These are phyloP conservation scores for Ophioninae sp. DNA, from an alignment of 2,888 invertebrate genomes.

Conservation along the genomic window DNA sequence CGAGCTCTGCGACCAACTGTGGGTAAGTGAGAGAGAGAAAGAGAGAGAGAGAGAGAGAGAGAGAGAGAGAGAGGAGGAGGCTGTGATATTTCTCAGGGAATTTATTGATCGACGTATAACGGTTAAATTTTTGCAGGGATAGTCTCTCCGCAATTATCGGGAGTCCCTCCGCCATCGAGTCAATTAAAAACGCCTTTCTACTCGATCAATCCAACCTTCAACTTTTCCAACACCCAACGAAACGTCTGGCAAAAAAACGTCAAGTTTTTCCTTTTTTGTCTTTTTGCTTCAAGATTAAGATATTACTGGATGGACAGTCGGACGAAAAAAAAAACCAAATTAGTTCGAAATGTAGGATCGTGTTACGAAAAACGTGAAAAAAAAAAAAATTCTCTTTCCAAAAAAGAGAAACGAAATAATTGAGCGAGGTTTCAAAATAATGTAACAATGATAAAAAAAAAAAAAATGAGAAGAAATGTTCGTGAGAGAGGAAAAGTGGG, in stretches of 20 bases:
- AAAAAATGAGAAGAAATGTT: background rate
- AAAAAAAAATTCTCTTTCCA: background rate
- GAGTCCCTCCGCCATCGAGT: background rate
- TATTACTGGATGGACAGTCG: too few relatives aligned
- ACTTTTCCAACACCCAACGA: background rate
- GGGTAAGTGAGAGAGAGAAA: background rate
- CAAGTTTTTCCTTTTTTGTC: background rate
- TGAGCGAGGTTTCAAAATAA: background rate
- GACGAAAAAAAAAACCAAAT: too few relatives aligned
- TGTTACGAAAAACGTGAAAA: too few relatives aligned
- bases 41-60: background rate
- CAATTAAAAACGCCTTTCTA: background rate
- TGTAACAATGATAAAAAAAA: too few relatives aligned
- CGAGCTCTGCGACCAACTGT: background rate
- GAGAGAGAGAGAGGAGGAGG: background rate
- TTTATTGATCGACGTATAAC: slow-evolving; percentile 5
- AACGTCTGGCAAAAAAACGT: background rate
- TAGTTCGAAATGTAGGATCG: too few relatives aligned
- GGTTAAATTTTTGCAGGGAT: background rate
- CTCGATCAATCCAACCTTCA: background rate
- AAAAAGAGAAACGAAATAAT: background rate
- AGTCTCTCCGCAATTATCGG: background rate
- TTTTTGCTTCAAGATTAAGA: too few relatives aligned
- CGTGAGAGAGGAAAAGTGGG: background rate
- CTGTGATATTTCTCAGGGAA: slow-evolving; percentile 26